Percentiles rank a stretch among this genome's conserved stretches.
Conservation (phyloP, 2,888 invertebrate genomes). For the Cryptocheilus praepositus region DNA sequence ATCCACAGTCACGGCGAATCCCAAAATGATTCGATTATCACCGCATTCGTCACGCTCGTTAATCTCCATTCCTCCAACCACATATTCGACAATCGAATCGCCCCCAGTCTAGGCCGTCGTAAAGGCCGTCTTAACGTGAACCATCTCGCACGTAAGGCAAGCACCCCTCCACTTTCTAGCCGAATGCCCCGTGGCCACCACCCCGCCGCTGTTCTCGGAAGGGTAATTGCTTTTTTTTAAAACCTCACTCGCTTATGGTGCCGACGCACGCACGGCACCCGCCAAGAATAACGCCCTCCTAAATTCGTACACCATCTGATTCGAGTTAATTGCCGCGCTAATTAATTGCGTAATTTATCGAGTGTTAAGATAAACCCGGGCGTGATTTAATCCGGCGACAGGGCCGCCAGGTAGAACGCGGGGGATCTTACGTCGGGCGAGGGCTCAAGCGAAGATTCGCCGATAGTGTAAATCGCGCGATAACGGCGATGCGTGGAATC, state of each 20-base stretch:
- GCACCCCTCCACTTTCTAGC: slow-evolving; percentile 19
- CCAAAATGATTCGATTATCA: slow-evolving; percentile 44
- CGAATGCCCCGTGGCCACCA: neutral
- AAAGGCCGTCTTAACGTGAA: slow-evolving; percentile 49
- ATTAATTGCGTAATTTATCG: slow-evolving; percentile 72
- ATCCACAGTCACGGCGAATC: too few relatives aligned
- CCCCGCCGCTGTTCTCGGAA: slow-evolving; percentile 29
- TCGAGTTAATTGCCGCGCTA: slow-evolving; percentile 69
- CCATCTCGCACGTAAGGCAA: slow-evolving; percentile 42
- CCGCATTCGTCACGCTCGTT: slow-evolving; percentile 35
- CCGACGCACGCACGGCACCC: slow-evolving; percentile 61
- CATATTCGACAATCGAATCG: slow-evolving; percentile 29
- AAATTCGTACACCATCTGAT: slow-evolving; percentile 69
- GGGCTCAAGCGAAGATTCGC: too few relatives aligned
- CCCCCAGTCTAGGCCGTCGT: slow-evolving; percentile 7
- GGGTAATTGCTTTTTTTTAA: slow-evolving; percentile 54
- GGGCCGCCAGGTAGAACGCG: too few relatives aligned
- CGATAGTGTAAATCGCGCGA: too few relatives aligned
- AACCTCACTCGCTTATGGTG: slow-evolving; percentile 58
- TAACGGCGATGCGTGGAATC: too few relatives aligned
- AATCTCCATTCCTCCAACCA: slow-evolving; percentile 29
- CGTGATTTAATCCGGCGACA: slow-evolving; percentile 55
- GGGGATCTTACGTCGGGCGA: too few relatives aligned
- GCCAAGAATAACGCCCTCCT: slow-evolving; percentile 62
- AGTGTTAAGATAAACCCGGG: slow-evolving; percentile 62